phyloP scores from a whole-genome alignment of 2,797 vertebrate species.

The Erithacus rubecula region DNA sequence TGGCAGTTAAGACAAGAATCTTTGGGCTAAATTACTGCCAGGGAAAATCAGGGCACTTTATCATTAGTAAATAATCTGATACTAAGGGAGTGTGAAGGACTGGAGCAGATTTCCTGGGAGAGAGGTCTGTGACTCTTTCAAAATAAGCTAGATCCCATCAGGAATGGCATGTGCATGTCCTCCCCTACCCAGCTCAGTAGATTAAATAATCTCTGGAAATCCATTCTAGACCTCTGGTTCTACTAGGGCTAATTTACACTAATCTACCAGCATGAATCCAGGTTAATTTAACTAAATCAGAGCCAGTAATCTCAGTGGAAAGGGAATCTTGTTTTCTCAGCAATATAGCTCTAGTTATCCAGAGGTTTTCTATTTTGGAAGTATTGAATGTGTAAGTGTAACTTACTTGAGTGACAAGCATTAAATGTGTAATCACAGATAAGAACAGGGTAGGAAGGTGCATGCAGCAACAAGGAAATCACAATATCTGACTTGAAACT shows the following conservation, averaged over 20 bases:
- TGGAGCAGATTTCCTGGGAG: not conserved
- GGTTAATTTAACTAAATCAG: not conserved
- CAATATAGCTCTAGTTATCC: not conserved
- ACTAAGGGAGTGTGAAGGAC: not conserved
- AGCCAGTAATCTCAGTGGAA: not conserved
- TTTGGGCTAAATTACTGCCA: not conserved
- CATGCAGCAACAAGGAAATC: not conserved
- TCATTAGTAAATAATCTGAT: not conserved
- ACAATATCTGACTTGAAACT: not conserved
- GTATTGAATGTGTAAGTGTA: not conserved
- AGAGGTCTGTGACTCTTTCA: not conserved
- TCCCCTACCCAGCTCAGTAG: not conserved
- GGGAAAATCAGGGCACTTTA: not conserved
- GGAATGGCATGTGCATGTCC: not conserved
- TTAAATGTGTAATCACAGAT: not conserved
- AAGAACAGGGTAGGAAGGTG: not conserved
- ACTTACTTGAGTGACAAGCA: not conserved
- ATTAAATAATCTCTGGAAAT: not conserved
- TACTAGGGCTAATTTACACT: not conserved
- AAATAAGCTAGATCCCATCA: not conserved
- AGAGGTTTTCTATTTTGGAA: not conserved
- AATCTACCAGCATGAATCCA: not conserved
- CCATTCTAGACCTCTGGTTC: not conserved
- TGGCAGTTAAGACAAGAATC: not conserved
- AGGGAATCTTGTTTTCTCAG: not conserved